phyloP scores from a whole-genome alignment of 2,888 invertebrate genomes.

The Amiota minor region DNA sequence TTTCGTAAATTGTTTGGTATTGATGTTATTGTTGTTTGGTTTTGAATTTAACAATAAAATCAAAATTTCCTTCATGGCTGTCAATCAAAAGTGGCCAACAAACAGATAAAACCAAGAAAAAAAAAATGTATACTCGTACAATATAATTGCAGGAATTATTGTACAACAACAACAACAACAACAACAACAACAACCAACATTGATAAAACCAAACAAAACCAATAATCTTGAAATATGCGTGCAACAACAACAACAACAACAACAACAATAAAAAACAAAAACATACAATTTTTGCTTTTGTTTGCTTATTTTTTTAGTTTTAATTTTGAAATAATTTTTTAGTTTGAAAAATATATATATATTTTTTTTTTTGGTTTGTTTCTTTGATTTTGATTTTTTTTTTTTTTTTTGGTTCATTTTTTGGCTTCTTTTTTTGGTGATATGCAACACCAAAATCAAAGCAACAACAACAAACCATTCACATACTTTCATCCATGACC shows the following conservation, averaged over 20 bases:
- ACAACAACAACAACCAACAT: no score
- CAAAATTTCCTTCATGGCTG: conserved; percentile 54
- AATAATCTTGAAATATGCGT: conserved; percentile 10
- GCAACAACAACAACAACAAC: background rate
- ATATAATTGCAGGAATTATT: conserved; percentile 17
- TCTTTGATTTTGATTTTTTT: conserved; percentile 32
- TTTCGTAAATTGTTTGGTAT: background rate
- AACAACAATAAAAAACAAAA: background rate
- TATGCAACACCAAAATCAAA: conserved; percentile 13
- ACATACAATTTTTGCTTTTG: conserved; percentile 14
- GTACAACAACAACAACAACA: no score
- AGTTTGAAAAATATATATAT: background rate
- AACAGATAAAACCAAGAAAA: conserved; percentile 40
- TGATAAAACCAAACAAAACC: background rate
- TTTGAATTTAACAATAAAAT: conserved; percentile 15
- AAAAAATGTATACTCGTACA: background rate
- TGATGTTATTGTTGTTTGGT: background rate
- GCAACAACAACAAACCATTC: conserved; percentile 26
- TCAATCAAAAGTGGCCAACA: conserved; percentile 52
- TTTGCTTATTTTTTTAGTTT: background rate
- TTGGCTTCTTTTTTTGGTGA: background rate
- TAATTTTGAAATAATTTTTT: background rate
- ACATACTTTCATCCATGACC: conserved; percentile 70
- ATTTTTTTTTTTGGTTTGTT: no score
- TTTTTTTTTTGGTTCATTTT: conserved; percentile 7